Evolutionary conservation across 2,888 invertebrate species (phyloP).

Genomic region (Xanthorhoe designata): DNA sequence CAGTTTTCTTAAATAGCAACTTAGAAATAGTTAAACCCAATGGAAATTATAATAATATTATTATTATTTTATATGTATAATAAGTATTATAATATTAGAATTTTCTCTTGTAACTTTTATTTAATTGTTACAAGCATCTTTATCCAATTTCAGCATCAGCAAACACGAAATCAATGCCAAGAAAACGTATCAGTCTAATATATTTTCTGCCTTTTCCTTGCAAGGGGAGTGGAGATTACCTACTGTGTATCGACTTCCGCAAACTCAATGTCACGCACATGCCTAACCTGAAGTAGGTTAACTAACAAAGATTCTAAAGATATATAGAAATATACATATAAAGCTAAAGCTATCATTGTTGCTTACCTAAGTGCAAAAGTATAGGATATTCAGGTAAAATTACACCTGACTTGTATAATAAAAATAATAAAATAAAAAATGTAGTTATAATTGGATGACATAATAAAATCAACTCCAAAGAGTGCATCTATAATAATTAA

Average conservation of each 20-base stretch:
- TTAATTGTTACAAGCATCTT: background rate
- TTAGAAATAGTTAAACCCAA: too few species aligned
- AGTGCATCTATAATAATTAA: too few species aligned
- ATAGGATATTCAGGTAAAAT: too few species aligned
- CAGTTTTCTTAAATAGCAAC: background rate
- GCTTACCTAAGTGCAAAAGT: too few species aligned
- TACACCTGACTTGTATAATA: too few species aligned
- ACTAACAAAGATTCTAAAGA: background rate
- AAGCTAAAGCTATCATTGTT: background rate
- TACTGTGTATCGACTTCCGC: constrained; percentile 21
- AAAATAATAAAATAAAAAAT: too few species aligned
- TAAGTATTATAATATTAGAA: background rate
- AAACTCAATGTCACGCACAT: constrained; percentile 17
- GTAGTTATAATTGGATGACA: too few species aligned
- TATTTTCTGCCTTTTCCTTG: constrained; percentile 21
- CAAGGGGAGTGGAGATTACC: constrained; percentile 23
- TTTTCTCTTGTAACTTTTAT: background rate
- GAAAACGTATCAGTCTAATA: constrained; percentile 23
- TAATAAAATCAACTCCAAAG: too few species aligned
- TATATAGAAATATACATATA: background rate
- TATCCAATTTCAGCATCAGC: constrained; percentile 8
- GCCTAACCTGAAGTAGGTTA: background rate
- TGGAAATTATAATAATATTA: too few species aligned
- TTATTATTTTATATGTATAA: background rate
- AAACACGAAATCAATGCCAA: constrained; percentile 12